These are phyloP conservation scores for Galbula dea DNA, from an alignment of 2,113 vertebrate genomes.

Conservation along the genomic window DNA sequence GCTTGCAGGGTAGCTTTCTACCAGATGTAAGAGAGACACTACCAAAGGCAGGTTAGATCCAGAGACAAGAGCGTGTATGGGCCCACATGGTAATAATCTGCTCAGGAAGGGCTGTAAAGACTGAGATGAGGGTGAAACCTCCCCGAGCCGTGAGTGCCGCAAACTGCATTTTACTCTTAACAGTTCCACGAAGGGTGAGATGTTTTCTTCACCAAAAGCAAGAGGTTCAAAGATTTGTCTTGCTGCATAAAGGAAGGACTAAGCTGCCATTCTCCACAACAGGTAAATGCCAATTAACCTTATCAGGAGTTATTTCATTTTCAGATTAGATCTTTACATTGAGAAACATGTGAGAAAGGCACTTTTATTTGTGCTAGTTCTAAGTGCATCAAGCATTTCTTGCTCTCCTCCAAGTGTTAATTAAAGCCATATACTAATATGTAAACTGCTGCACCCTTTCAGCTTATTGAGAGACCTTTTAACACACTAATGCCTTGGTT, in stretches of 20 bases:
- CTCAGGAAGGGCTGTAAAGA: background rate
- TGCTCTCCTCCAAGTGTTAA: background rate
- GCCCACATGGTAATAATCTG: background rate
- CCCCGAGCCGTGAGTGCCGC: background rate
- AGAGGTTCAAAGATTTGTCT: background rate
- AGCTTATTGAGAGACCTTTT: background rate
- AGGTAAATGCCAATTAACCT: background rate
- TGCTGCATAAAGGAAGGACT: background rate
- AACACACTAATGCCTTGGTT: background rate
- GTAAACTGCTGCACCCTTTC: background rate
- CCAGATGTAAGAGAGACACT: background rate
- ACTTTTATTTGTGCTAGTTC: background rate
- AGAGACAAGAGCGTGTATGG: background rate
- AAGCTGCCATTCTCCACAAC: background rate
- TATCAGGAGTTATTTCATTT: background rate
- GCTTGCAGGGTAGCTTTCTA: background rate
- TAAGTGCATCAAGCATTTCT: background rate
- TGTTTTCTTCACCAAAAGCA: rapidly evolving
- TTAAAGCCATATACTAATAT: background rate
- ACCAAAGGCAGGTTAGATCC: background rate
- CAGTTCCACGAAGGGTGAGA: background rate
- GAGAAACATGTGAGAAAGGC: background rate
- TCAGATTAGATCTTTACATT: background rate
- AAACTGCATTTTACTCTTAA: background rate
- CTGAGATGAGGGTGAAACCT: background rate